Evolutionary conservation across 2,888 invertebrate genomes (phyloP), one percentile per base, ranked within the genome.

Genomic region (Xiphydria camelus): DNA sequence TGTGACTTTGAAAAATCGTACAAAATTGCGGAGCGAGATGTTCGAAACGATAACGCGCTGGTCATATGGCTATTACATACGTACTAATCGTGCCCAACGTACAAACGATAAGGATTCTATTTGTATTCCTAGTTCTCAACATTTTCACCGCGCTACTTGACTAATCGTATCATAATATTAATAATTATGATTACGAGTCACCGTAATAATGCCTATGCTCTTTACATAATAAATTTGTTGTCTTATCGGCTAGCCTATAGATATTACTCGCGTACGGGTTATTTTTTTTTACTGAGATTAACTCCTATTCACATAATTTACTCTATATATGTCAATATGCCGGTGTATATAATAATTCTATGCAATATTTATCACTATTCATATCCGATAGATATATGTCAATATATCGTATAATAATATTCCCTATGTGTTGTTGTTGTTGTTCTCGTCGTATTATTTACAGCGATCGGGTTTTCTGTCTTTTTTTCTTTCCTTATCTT

Each of bases 301-400:
- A 66, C 57, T 63, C 65, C 66, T 70, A 72, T 71, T 68, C 65
- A 69, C 70, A 72, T 68, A 66, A 62, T 65, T 62, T 65, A 69
- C 68, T 73, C 69, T 70, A 55, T 64, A 14, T n/a, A n/a, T n/a
- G n/a, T n/a, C 60, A 64, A 68, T 70, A 69, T 61, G 64, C 61
- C 59, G 57, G 66, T 72, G 69, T 72, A 72, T 67, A 66, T 68
- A 66, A 69, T 72, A 64, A 54, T 60, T 63, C 62, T 66, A 66
- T 62, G 48, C 58, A 57, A 58, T 58, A 51, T 58, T 49, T 64
- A 63, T 66, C 61, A 62, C 62, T 61, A 66, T 49, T 47, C 57
- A 61, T 65, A 65, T 59, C 57, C 59, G 58, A 64, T 66, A 53
- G 50, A 56, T 63, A 40, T 41, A 31, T 45, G 29, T 45, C 17